Base-by-base conservation (phyloP, 2,888 invertebrate genomes). In the Cantharis nigra region DNA sequence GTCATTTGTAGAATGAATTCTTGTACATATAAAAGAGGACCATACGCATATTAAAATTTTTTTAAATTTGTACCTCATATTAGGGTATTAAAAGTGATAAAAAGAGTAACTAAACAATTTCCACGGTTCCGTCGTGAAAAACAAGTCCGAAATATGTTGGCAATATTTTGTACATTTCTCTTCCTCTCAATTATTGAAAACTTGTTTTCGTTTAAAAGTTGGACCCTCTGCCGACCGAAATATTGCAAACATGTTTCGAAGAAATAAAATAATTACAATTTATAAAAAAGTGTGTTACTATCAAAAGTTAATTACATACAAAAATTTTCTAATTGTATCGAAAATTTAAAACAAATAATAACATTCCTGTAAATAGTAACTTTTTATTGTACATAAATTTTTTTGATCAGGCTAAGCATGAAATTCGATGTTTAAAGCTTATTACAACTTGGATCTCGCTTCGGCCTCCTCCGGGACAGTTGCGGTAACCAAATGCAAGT, bases 21-120 rank as follows among this genome's bases (percentile, higher is more conserved):
- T 20, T 77, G 77, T 74, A 74, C 71, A 77, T 77, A 77, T 74
- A 74, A 77, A 77, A 74, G 77, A 77, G 77, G 77, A 77, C 77
- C 77, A 77, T 71, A 69, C 69, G 77, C 74, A 77, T 77, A 77
- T 72, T 74, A 74, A 77, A 20, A 71, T 77, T 77, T 77, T 77
- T 77, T 74, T 69, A 71, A 77, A 74, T 77, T 77, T 74, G 67
- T 74, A 77, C 74, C 73, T 73, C 70, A 62, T 49, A 63, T 62
- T 73, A 77, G 77, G 73, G 73, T 70, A 71, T 70, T 77, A 73
- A 77, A 70, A 70, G 71, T 71, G 71, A 74, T 74, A 77, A 72
- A 70, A 71, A 74, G 74, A 65, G 49, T 65, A 71, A 76, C 26
- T 62, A 65, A 70, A 26, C 69, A 70, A 74, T 67, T 14, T 20